Evolutionary conservation across 2,888 invertebrate genomes (phyloP), one percentile per base, ranked within the genome.

Genomic region (Neria commutata): DNA sequence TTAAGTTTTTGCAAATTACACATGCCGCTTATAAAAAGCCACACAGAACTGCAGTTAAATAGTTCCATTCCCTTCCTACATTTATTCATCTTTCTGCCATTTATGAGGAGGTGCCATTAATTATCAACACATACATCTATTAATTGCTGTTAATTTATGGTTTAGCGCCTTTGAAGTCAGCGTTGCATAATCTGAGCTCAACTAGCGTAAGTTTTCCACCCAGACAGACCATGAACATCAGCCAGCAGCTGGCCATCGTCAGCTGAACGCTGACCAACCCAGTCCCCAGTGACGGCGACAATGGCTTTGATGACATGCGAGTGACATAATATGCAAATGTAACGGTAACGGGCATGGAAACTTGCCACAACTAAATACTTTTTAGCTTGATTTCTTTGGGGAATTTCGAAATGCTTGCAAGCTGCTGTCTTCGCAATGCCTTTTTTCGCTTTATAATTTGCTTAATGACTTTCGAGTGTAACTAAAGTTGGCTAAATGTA

Each of bases 381-480:
- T 77, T 78, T 76, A 78, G 75, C 77, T 76, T 78, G 78, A 77
- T 77, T 77, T 77, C 77, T 79, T 75, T 60, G 51, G 77, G 77
- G 77, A 78, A 75, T 76, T 70, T 71, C 53, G 14, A 42, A 42
- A 5, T 42, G 42, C 21, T 42, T 16, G 23, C n/a, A 4, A 16
- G 42, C 33, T 64, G n/a, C 47, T 24, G 55, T 17, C 54, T 25
- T 57, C 64, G 62, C 67, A 65, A 59, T 66, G 68, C 63, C 66
- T 68, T 69, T 50, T 55, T 69, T 57, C 61, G 66, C 66, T 60
- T 57, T 68, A 70, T 75, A 75, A 73, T 73, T 75, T 74, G 61
- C 66, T 74, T 73, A 75, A 73, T 73, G 74, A 75, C 76, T 70
- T 73, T 66, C 67, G 66, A 65, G 62, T 69, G 74, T 71, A 63